Conservation (phyloP, 1,140 invertebrate genomes). For the Solenopsis fugax region DNA sequence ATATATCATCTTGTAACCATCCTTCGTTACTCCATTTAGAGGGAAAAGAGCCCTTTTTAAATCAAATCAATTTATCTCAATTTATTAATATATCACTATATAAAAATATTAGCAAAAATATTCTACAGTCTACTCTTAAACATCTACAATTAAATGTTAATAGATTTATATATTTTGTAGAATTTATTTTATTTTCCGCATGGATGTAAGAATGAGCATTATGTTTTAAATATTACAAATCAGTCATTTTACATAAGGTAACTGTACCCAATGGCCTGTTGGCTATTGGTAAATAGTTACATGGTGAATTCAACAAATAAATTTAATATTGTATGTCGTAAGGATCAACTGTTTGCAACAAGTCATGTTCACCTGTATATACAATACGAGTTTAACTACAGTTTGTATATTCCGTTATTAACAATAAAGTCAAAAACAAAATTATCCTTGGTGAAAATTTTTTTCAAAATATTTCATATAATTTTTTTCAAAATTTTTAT, state of each 20-base stretch:
- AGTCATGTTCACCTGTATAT: too few species aligned
- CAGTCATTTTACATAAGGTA: neutral
- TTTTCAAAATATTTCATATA: too few species aligned
- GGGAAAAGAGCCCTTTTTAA: conserved; percentile 22
- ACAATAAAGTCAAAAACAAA: too few species aligned
- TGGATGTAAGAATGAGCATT: neutral
- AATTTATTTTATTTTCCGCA: too few species aligned
- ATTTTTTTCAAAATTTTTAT: too few species aligned
- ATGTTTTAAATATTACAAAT: conserved; percentile 3
- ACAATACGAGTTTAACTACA: too few species aligned
- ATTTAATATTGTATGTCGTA: neutral
- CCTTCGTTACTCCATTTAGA: conserved; percentile 55
- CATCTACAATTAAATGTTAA: neutral
- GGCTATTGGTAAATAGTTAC: too few species aligned
- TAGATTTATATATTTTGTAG: neutral
- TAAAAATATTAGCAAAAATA: conserved; percentile 1
- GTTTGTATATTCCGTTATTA: too few species aligned
- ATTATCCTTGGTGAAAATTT: too few species aligned
- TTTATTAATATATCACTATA: conserved; percentile 2
- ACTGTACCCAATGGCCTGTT: too few species aligned
- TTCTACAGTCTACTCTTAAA: neutral
- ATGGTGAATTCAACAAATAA: neutral
- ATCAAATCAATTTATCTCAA: neutral
- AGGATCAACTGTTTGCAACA: too few species aligned
- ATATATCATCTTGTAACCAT: conserved; percentile 67